Evolutionary conservation across 1,140 invertebrate genomes (phyloP), one percentile per base, ranked within the genome.

Genomic region (Drosophila nigrodunni): DNA sequence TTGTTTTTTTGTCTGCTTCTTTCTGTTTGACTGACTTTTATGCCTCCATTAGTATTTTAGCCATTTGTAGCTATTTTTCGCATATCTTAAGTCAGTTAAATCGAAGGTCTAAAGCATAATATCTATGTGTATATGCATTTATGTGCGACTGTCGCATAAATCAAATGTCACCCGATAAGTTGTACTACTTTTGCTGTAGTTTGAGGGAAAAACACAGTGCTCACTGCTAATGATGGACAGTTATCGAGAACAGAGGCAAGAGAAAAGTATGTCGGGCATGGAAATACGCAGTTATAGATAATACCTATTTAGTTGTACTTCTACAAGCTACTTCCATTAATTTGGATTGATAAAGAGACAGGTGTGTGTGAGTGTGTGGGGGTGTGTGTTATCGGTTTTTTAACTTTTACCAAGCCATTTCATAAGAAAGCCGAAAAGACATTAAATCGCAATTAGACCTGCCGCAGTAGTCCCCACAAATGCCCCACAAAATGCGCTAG

Each of bases 371-470:
- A 0, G 25, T 4, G 25, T 4, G 25, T 3, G 25, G 25, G 25
- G 25, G 43, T 49, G 64, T 50, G 77, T 74, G 76, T 77, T 88
- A 88, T 87, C 83, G 78, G 43, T 25, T 46, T 59, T 46, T 59
- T 46, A 59, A 60, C 50, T 69, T 74, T 74, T 68, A 68, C 74
- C 50, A 47, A 61, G 44, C 72, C 47, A 72, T 78, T 82, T 78
- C 80, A 57, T 71, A 64, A 10, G 68, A 74, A 82, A 81, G 74
- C 68, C 77, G 62, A 79, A 75, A 86, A 79, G 83, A 88, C 83
- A 87, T 87, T 87, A 87, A 87, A 87, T 87, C 83, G 83, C 83
- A 88, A 87, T 87, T 87, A 87, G 83, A 88, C 49, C 67, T 74
- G 65, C 58, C 35, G 59, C 82, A 86, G 77, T 68, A 76, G 68